Evolutionary conservation across 1,140 invertebrate species (phyloP), one percentile per base, ranked within the genome.

Genomic region (Camponotus pennsylvanicus): DNA sequence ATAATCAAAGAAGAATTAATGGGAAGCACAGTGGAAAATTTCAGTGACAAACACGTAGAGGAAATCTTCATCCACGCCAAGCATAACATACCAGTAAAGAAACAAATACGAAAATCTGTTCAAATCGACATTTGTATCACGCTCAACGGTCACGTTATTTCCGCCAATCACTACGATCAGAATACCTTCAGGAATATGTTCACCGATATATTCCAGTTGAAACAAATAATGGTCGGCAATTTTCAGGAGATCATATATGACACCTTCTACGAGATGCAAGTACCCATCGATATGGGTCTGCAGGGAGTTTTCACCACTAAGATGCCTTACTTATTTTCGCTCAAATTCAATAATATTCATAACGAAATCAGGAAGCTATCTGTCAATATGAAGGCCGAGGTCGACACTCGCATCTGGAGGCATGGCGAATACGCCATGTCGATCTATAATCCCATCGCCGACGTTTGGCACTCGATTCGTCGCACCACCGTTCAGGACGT

Each of bases 201-300:
- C 0, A 8, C 79, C 0, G 77, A 89, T 64, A 18, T 18, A 3
- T 3, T 64, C 1, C 59, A 61, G 18, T 49, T 78, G n/a, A 59
- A 59, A 18, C 37, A 86, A 1, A 45, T 45, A 3, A 4, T 61
- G 5, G 57, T 75, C 8, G 9, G 83, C 0, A 91, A 90, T 34
- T 40, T n/a, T 34, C 90, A 92, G 11, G 21, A 85, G 0, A 63
- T 93, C 2, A 13, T 21, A 8, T 93, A 92, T 27, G 49, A 90
- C 0, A 88, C 86, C 34, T 57, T 93, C 5, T 93, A 89, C 32
- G 92, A 93, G 69, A 90, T 92, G 77, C 86, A 92, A 0, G 87
- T 95, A 21, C 88, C 94, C 0, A 95, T 93, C 9, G 95, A 95
- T 45, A 92, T 95, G n/a, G 95, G 95, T 79, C 77, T 96, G 34